Percentiles rank a stretch among this genome's conserved stretches.
Conservation (phyloP, 92 coral and sea anemone species). For the Hydrozoanthus gracilis region DNA sequence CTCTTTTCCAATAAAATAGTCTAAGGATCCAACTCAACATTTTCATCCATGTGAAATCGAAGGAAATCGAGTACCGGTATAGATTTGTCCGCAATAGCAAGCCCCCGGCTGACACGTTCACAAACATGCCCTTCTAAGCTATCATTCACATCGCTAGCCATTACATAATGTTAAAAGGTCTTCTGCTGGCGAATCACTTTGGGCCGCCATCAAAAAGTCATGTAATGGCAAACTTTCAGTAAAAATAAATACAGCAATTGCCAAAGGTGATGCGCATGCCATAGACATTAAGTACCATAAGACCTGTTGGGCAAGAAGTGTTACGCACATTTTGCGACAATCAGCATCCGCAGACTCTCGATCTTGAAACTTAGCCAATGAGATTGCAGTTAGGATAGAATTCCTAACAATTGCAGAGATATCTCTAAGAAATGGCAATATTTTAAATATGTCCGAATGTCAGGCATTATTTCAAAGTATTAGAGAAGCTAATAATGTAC, state of each 20-base stretch:
- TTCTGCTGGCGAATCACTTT: no score
- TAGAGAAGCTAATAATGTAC: slow-evolving; percentile 62
- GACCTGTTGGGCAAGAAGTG: slow-evolving; percentile 66
- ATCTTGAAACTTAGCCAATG: slow-evolving; percentile 34
- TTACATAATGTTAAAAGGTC: no score
- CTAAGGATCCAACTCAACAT: no score
- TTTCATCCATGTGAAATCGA: no score
- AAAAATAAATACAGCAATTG: slow-evolving; percentile 32
- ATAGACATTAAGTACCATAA: slow-evolving; percentile 72
- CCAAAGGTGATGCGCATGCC: slow-evolving; percentile 67
- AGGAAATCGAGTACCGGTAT: no score
- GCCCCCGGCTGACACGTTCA: no score
- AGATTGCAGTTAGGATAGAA: slow-evolving; percentile 67
- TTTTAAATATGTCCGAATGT: slow-evolving; percentile 22
- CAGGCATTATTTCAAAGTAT: slow-evolving; percentile 58
- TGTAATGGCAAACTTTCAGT: no score
- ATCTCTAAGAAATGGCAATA: slow-evolving; percentile 24
- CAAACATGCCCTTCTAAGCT: no score
- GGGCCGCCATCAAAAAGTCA: no score
- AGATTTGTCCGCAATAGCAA: no score
- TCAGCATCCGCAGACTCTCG: slow-evolving; percentile 42
- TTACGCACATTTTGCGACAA: slow-evolving; percentile 58
- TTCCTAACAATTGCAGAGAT: slow-evolving; percentile 45
- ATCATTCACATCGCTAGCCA: no score
- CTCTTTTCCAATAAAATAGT: no score